Percentiles rank a stretch among this genome's conserved stretches.
These are phyloP conservation scores for Cryptotermes secundus DNA, from an alignment of 1,140 invertebrate genomes.

Conservation along the genomic window DNA sequence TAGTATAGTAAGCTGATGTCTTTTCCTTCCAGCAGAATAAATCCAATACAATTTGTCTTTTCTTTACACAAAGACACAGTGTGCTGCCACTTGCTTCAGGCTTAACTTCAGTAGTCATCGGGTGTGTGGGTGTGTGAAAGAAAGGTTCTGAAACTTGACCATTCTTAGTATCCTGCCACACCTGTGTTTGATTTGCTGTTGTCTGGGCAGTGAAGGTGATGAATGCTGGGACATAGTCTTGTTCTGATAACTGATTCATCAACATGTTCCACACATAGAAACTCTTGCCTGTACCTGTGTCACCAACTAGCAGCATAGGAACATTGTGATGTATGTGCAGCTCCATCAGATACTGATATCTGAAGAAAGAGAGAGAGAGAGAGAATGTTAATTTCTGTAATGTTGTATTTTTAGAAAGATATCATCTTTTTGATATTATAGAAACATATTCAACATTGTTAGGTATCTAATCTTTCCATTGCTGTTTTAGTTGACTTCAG, in stretches of 20 bases:
- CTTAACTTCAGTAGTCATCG: too few species aligned
- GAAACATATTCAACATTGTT: too few species aligned
- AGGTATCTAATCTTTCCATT: too few species aligned
- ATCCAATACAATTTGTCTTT: too few species aligned
- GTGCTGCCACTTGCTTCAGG: too few species aligned
- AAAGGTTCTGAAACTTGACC: neutral
- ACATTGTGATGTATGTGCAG: conserved; percentile 66
- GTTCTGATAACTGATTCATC: conserved; percentile 72
- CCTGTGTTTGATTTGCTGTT: conserved; percentile 82
- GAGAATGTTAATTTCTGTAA: too few species aligned
- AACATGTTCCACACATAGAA: conserved; percentile 85
- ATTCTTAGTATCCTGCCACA: conserved; percentile 32
- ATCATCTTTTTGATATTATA: neutral
- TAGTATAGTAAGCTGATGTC: too few species aligned
- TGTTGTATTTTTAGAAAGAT: neutral
- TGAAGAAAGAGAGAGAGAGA: conserved; percentile 31
- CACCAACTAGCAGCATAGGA: conserved; percentile 79
- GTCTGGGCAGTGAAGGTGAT: conserved; percentile 89
- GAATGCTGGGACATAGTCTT: conserved; percentile 74
- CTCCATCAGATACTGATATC: conserved; percentile 59
- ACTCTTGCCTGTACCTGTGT: conserved; percentile 91
- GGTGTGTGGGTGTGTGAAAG: too few species aligned
- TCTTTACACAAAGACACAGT: too few species aligned
- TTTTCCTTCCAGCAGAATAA: too few species aligned
- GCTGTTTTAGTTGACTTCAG: too few species aligned